Evolutionary conservation across 2,113 vertebrate species (phyloP), one percentile per base, ranked within the genome.

Genomic region (Eubucco bourcierii): DNA sequence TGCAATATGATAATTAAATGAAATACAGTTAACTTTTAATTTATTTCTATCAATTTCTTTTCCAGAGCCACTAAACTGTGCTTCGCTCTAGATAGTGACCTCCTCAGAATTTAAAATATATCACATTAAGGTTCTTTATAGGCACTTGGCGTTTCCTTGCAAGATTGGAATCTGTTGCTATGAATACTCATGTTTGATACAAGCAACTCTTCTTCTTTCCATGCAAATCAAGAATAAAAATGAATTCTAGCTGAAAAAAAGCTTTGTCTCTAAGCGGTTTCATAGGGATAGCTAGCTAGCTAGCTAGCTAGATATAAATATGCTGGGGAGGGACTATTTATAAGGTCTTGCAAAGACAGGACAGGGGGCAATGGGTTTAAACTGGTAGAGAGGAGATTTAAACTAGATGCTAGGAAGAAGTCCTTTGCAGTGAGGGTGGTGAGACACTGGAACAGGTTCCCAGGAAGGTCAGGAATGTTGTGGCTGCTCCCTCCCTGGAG

Each of bases 171-270:
- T 80, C 50, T 75, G 15, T 87, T 91, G 70, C 7, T 80, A 28
- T 92, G 67, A 77, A 94, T 66, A 50, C 53, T 94, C 75, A 80
- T 46, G 17, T 90, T 96, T 70, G 78, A 90, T 58, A 65, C 56
- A 90, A 86, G 71, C 89, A 94, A 94, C 88, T 96, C 46, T 90
- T 78, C 53, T 64, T 92, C 75, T 90, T 83, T 61, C 86, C 21
- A 34, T 72, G 66, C 47, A 90, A 85, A 87, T 78, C 47, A 86
- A 39, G 81, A 80, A 70, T 34, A 83, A 73, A 94, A 95, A 94
- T 28, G 1, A 60, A 75, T 85, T 87, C 10, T 71, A 53, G 67
- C 20, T 61, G 87, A 90, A 80, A 82, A 61, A 79, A 84, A 73
- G 15, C 20, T 60, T 91, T 92, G 93, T 46, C 75, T 91, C 53